A percentile compares a stretch with the other conserved stretches of the same genome.
phyloP scores from a whole-genome alignment of 2,888 invertebrate species.

The Cephus rjabovi region DNA sequence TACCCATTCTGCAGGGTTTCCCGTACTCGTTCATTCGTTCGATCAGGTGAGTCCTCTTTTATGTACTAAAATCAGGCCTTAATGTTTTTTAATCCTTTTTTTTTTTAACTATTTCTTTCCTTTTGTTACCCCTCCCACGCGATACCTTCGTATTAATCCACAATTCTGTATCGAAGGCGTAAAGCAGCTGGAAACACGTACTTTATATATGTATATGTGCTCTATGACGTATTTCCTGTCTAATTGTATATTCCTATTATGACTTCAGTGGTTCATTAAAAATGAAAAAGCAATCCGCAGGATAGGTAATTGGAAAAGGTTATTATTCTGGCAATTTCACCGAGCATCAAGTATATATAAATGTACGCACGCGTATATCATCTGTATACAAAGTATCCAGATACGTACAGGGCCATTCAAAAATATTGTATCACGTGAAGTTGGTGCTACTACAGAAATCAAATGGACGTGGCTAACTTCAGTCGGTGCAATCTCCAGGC shows the following conservation, averaged over 20 bases:
- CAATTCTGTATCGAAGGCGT: not conserved
- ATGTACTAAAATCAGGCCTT: not conserved
- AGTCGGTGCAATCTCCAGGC: not conserved
- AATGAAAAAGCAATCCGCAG: not conserved
- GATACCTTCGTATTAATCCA: not conserved
- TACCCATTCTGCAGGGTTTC: not conserved
- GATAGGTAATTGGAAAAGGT: not conserved
- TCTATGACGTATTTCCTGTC: not conserved
- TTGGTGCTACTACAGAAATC: not conserved
- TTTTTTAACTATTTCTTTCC: not conserved
- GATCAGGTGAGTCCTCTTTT: not conserved
- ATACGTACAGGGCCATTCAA: not conserved
- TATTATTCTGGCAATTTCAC: not conserved
- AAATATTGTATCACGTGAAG: not conserved
- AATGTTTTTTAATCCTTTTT: not conserved
- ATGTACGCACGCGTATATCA: not conserved
- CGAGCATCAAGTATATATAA: not conserved
- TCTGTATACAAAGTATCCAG: not conserved
- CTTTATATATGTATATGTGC: not conserved
- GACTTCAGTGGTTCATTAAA: not conserved
- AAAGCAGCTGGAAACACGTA: not conserved
- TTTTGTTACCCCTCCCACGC: not conserved
- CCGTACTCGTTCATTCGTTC: not conserved
- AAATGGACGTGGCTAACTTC: not conserved
- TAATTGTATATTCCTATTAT: not conserved